These are phyloP conservation scores for Natator depressus DNA, from an alignment of 2,113 vertebrate genomes.

Conservation along the genomic window DNA sequence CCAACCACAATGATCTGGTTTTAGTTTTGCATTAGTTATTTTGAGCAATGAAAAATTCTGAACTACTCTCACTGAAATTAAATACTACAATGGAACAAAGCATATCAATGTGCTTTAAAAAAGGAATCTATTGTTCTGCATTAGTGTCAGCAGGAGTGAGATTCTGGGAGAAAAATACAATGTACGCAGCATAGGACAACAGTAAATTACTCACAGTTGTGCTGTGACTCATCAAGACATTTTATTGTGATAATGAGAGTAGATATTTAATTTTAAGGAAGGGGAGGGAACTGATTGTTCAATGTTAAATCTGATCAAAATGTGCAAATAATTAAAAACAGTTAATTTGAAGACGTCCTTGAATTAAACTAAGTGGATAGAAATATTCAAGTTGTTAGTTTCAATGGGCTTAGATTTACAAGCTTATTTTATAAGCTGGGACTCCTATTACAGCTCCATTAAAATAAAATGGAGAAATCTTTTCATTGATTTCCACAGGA, in stretches of 20 bases:
- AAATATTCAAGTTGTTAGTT: background rate
- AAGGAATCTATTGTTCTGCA: slow-evolving; percentile 24
- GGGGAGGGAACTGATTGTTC: background rate
- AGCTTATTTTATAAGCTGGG: background rate
- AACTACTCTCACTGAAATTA: background rate
- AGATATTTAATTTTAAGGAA: background rate
- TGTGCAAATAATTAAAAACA: background rate
- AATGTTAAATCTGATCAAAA: background rate
- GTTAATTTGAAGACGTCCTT: background rate
- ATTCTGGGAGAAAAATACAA: background rate
- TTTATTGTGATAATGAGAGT: background rate
- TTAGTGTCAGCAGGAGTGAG: background rate
- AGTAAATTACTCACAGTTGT: background rate
- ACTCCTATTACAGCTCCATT: background rate
- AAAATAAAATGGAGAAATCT: background rate
- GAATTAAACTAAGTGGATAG: background rate
- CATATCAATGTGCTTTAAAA: background rate
- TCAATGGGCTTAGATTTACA: background rate
- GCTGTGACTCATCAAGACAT: background rate
- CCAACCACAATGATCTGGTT: background rate
- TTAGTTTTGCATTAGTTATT: background rate
- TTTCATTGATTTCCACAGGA: background rate
- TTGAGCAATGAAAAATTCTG: background rate
- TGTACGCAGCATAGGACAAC: background rate
- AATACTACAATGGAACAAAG: background rate